Evolutionary conservation across 2,888 invertebrate genomes (phyloP), one percentile per base, ranked within the genome.

Genomic region (Clanis bilineata): DNA sequence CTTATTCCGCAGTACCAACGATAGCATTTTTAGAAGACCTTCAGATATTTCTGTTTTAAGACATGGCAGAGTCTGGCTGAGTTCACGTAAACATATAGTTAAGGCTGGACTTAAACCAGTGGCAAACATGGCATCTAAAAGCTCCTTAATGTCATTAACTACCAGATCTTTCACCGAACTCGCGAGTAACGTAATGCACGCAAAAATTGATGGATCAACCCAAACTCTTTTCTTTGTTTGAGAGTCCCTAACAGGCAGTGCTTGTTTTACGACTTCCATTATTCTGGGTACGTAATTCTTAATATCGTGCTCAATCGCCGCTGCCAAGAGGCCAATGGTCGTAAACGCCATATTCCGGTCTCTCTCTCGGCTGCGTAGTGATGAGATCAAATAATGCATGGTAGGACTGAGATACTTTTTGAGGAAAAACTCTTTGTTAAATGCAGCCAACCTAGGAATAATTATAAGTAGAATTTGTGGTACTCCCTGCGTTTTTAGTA

Each of bases 371-470:
- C 96, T 95, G 45, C 96, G 94, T 56, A 98, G 85, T 36, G 95
- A 96, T 21, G 93, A 90, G 55, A 98, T 88, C 60, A 98, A 90
- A 83, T 98, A 96, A 65, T 93, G 93, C 88, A 98, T 95, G 0
- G 97, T 95, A 0, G 94, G 93, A 43, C 93, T 93, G 0, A 98
- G 88, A 83, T 97, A 96, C 69, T 95, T 95, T 61, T 93, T 93
- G 0, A 96, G 94, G 80, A 98, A 99, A 61, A 94, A 93, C 5
- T 95, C 94, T 62, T 95, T 96, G 80, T 98, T 96, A 76, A 99
- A 98, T n/a, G 98, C 98, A 5, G 98, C 98, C 57, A 99, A 88
- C 67, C 98, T 94, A 0, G 99, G 99, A 62, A 99, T 92, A 55
- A 99, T 94, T 41, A 95, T 95, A 61, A 99, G 93, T 12, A 99